Percentiles rank a stretch among this genome's conserved stretches.
Evolutionary conservation across 2,888 invertebrate genomes (phyloP).

Genomic region (Platycnemis pennipes): DNA sequence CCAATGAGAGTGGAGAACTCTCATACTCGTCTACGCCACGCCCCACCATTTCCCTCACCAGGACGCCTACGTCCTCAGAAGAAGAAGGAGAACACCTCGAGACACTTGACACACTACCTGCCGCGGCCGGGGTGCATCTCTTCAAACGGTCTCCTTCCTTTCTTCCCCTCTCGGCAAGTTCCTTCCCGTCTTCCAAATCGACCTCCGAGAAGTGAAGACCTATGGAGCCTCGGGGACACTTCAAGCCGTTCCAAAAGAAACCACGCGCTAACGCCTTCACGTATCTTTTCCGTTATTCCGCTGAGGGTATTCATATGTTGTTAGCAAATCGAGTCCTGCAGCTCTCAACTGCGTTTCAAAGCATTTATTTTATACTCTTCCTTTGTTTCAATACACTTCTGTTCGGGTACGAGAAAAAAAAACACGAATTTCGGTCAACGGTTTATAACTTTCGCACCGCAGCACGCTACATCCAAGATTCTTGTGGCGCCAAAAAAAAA

Average conservation of each 20-base stretch:
- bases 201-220: background rate
- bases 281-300: too few species aligned
- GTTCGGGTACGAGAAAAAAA: background rate
- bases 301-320: too few species aligned
- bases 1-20: background rate
- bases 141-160: background rate
- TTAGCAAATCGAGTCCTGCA: too few species aligned
- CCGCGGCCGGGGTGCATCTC: too few species aligned
- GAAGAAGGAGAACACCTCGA: background rate
- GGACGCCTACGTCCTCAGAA: background rate
- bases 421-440: background rate
- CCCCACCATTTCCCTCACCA: background rate
- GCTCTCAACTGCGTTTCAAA: background rate
- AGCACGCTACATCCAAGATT: too few species aligned
- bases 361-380: background rate
- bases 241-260: background rate
- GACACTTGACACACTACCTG: constrained; percentile 9
- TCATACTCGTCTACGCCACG: too few species aligned
- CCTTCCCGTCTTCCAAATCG: background rate
- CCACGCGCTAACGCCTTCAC: background rate
- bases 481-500: too few species aligned
- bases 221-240: background rate
- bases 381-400: background rate
- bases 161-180: background rate
- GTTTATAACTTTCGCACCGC: too few species aligned